phyloP scores from a whole-genome alignment of 2,113 vertebrate species.

The Caranx melampygus region DNA sequence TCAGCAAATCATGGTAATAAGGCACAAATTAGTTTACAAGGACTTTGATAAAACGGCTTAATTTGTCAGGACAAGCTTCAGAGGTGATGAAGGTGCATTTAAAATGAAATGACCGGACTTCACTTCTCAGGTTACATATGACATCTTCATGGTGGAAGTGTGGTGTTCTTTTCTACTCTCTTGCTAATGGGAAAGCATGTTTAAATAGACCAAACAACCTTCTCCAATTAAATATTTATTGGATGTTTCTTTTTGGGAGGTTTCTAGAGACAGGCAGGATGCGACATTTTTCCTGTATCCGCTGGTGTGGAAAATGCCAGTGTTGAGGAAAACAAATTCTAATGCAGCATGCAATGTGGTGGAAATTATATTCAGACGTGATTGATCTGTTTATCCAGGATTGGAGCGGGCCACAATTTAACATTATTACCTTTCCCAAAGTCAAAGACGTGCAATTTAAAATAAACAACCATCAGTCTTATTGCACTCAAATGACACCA shows the following conservation, averaged over 20 bases:
- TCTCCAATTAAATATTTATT: slow-evolving; percentile 44
- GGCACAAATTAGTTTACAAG: neutral
- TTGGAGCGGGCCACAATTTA: slow-evolving; percentile 40
- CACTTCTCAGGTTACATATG: slow-evolving; percentile 8
- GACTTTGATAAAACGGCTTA: neutral
- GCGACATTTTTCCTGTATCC: slow-evolving; percentile 30
- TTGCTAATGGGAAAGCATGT: slow-evolving; percentile 27
- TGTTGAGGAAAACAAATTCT: slow-evolving; percentile 55
- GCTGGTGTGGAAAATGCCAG: slow-evolving; percentile 53
- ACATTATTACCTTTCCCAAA: slow-evolving; percentile 42
- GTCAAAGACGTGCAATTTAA: slow-evolving; percentile 45
- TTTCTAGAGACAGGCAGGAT: slow-evolving; percentile 37
- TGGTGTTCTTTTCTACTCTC: slow-evolving; percentile 20
- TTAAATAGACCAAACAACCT: slow-evolving; percentile 33
- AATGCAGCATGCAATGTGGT: slow-evolving; percentile 56
- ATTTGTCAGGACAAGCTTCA: neutral
- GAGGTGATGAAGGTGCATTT: neutral
- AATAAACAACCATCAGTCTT: slow-evolving; percentile 60
- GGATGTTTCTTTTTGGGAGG: slow-evolving; percentile 34
- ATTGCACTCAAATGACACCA: slow-evolving; percentile 43
- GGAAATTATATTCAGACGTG: slow-evolving; percentile 67
- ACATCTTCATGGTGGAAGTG: neutral
- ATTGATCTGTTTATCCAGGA: slow-evolving; percentile 73
- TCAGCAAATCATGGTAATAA: neutral
- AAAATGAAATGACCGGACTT: neutral